These are phyloP conservation scores for Bhutanitis thaidina DNA, from an alignment of 2,888 invertebrate species.

Conservation along the genomic window DNA sequence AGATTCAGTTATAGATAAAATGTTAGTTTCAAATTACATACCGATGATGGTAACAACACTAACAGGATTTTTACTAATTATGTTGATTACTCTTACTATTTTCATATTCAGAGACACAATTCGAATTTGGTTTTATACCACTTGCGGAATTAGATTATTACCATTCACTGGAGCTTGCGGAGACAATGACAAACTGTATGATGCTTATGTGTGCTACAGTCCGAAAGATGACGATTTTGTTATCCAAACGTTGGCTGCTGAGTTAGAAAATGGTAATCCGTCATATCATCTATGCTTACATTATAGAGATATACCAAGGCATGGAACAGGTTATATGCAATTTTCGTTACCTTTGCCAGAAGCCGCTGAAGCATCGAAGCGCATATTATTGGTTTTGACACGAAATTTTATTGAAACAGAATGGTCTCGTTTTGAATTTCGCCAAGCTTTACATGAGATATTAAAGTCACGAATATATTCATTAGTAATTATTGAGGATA, in stretches of 20 bases:
- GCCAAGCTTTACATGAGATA: constrained; percentile 93
- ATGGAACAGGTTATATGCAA: constrained; percentile 84
- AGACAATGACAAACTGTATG: constrained; percentile 92
- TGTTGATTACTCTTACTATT: constrained; percentile 87
- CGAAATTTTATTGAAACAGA: constrained; percentile 94
- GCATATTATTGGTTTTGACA: constrained; percentile 92
- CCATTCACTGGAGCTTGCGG: constrained; percentile 85
- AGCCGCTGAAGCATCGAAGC: constrained; percentile 92
- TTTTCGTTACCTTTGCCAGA: constrained; percentile 88
- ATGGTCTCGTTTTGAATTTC: constrained; percentile 95
- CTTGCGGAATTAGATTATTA: constrained; percentile 91
- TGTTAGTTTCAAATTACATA: constrained; percentile 90
- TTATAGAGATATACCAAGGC: constrained; percentile 89
- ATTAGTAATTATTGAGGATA: constrained; percentile 92
- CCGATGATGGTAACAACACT: constrained; percentile 90
- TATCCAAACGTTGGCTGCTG: constrained; percentile 90
- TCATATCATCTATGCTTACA: constrained; percentile 92
- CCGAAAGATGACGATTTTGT: constrained; percentile 96
- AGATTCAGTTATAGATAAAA: constrained; percentile 88
- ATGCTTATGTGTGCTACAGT: constrained; percentile 96
- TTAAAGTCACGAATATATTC: constrained; percentile 90
- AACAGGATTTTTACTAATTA: constrained; percentile 86
- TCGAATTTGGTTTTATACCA: constrained; percentile 92
- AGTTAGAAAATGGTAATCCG: constrained; percentile 90
- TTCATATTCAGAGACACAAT: constrained; percentile 93